Base-by-base conservation (phyloP, 2,888 invertebrate genomes). In the Tubiluchus corallicola region DNA sequence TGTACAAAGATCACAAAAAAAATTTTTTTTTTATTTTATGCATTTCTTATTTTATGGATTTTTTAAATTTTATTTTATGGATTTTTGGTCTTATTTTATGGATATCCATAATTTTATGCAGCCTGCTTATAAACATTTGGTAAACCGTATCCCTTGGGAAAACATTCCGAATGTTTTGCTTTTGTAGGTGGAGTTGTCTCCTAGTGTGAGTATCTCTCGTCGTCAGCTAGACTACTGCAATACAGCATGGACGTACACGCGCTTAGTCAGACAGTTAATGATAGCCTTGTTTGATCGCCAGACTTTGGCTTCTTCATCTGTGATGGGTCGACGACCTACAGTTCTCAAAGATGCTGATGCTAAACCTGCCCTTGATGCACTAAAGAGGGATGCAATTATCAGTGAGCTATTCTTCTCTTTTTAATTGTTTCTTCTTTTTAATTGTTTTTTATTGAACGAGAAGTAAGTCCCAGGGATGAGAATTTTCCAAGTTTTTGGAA, bases 211-310 rank as follows among this genome's bases (percentile, higher is more conserved):
- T n/a, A 29, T 29, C 9, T n/a, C 29, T 29, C 9, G 9, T 9
- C 29, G 29, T 29, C 29, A 29, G 29, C 29, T 29, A n/a, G 29
- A 29, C 9, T 29, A 29, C 29, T 29, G 29, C 29, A 29, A 29
- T 29, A 29, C 29, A 9, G 29, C 29, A 29, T 29, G 29, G 29
- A 29, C 29, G 29, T 29, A 29, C 29, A 29, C 29, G n/a, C 29
- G 29, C n/a, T n/a, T 29, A n/a, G 29, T 29, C 9, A 9, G 29
- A n/a, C 29, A 29, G 29, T n/a, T 29, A n/a, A 29, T 29, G 29
- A n/a, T 29, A 9, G 29, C 29, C 9, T n/a, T 29, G 29, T 29
- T 29, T 29, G 29, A 29, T n/a, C 29, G 29, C n/a, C 29, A 29
- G 29, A 29, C 29, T n/a, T n/a, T 29, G 29, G 29, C 29, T 29